Evolutionary conservation across 1,140 invertebrate genomes (phyloP).

Genomic region (Drosophila repletoides): DNA sequence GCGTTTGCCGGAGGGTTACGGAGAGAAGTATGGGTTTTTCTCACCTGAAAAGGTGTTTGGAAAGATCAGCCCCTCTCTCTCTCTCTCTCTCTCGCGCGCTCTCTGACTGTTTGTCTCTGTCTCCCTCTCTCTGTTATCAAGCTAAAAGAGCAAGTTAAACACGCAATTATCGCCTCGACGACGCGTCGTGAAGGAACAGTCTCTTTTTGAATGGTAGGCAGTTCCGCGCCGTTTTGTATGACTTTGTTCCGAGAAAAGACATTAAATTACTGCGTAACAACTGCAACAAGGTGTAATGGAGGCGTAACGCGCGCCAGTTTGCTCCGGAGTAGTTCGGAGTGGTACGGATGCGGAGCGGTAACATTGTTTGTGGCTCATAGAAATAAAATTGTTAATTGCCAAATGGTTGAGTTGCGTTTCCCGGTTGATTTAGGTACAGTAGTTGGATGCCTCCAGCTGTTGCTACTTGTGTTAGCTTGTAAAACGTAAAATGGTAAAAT

Average conservation of each 20-base stretch:
- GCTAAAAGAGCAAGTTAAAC: conserved; percentile 49
- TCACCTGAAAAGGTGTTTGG: no score
- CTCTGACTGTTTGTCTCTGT: no score
- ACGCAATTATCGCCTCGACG: conserved; percentile 66
- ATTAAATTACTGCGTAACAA: conserved; percentile 81
- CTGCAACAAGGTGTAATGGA: conserved; percentile 80
- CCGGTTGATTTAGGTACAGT: conserved; percentile 61
- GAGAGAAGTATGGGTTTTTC: no score
- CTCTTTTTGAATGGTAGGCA: conserved; percentile 36
- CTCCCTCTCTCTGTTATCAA: conserved; percentile 37
- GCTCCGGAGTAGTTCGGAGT: not conserved
- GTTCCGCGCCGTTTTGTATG: conserved; percentile 75
- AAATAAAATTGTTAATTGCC: conserved; percentile 81
- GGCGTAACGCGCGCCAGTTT: conserved; percentile 61
- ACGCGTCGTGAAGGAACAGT: conserved; percentile 23
- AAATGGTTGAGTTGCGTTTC: conserved; percentile 71
- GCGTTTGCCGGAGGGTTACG: no score
- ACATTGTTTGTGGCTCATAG: conserved; percentile 78
- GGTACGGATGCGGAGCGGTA: conserved; percentile 42
- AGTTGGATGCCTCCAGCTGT: conserved; percentile 5
- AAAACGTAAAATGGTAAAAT: no score
- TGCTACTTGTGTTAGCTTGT: conserved; percentile 13
- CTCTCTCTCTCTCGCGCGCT: no score
- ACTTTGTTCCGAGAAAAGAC: conserved; percentile 80
- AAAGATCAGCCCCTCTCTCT: no score